These are phyloP conservation scores for Ips typographus DNA, from an alignment of 1,140 invertebrate species.

Conservation along the genomic window DNA sequence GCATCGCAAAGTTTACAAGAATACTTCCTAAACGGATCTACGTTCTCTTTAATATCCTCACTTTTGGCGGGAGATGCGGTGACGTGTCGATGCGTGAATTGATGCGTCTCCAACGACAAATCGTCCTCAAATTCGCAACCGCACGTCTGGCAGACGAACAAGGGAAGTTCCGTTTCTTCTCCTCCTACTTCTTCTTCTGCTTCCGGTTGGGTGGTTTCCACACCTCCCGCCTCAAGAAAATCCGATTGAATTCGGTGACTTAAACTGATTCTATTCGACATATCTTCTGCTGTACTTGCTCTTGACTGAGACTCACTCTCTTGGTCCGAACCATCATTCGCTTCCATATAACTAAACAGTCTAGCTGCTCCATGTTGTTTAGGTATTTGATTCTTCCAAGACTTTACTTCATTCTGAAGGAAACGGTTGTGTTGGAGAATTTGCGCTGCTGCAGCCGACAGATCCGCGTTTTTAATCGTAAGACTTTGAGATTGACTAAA, in stretches of 20 bases:
- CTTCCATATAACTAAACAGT: constrained; percentile 62
- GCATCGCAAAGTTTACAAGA: constrained; percentile 53
- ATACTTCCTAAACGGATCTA: constrained; percentile 50
- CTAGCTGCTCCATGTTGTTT: constrained; percentile 59
- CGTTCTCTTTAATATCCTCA: constrained; percentile 49
- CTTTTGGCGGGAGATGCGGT: constrained; percentile 53
- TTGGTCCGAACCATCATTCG: constrained; percentile 59
- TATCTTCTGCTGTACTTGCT: constrained; percentile 68
- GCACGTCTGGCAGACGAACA: constrained; percentile 56
- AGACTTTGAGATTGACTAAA: constrained; percentile 29
- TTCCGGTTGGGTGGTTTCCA: constrained; percentile 49
- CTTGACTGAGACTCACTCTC: constrained; percentile 44
- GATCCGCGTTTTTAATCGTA: constrained; percentile 40
- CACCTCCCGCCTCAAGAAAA: constrained; percentile 57
- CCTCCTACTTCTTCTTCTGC: constrained; percentile 57
- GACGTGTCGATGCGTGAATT: constrained; percentile 51
- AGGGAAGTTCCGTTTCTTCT: constrained; percentile 52
- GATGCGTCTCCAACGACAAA: constrained; percentile 54
- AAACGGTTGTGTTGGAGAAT: constrained; percentile 47
- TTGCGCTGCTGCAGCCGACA: constrained; percentile 43
- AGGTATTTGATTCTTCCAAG: constrained; percentile 49
- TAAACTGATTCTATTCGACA: constrained; percentile 69
- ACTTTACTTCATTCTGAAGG: constrained; percentile 46
- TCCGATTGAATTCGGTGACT: constrained; percentile 67
- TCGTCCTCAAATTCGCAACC: constrained; percentile 58